phyloP scores from a whole-genome alignment of 2,113 vertebrate species.

The Ellobius talpinus region DNA sequence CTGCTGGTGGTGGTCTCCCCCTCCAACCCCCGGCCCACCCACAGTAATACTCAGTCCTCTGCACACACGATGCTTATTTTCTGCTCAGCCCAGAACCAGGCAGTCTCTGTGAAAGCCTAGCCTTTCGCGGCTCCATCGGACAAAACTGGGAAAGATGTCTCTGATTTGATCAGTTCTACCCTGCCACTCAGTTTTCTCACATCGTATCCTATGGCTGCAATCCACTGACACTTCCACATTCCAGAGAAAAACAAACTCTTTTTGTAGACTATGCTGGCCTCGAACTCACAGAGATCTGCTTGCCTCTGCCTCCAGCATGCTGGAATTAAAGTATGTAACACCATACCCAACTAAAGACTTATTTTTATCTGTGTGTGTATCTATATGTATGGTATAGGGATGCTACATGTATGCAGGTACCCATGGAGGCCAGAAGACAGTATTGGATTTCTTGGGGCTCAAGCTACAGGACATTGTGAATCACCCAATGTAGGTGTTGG shows the following conservation, averaged over 20 bases:
- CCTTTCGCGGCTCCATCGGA: not conserved
- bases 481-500: too few relatives aligned
- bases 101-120: not conserved
- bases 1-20: not conserved
- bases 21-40: fast-evolving
- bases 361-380: not conserved
- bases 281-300: not conserved
- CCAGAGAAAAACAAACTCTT: not conserved
- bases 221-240: not conserved
- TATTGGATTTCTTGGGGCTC: not conserved
- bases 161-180: not conserved
- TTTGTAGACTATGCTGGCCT: not conserved
- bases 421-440: not conserved
- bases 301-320: not conserved
- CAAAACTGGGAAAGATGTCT: not conserved
- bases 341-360: not conserved
- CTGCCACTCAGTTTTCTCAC: fast-evolving
- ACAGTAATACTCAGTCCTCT: not conserved
- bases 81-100: not conserved
- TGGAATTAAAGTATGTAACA: not conserved
- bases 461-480: not conserved
- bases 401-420: not conserved
- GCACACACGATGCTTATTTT: fast-evolving
- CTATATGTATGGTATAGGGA: not conserved
- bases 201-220: fast-evolving